These are phyloP conservation scores for Steinernema carpocapsae DNA, from an alignment of 2,888 invertebrate species.

Conservation along the genomic window DNA sequence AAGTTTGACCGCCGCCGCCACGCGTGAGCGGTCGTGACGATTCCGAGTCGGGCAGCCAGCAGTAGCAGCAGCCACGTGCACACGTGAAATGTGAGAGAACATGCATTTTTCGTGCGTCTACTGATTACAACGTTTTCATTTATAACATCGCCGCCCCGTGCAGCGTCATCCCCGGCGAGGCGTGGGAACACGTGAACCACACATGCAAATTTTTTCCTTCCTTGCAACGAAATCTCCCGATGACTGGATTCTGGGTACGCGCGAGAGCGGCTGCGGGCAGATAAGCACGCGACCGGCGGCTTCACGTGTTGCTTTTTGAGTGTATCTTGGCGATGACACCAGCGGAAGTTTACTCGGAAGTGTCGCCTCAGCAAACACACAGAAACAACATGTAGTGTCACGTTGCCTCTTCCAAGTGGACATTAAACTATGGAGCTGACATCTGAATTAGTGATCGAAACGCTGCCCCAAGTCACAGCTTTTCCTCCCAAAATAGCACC, in stretches of 20 bases:
- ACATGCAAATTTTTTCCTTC: slow-evolving; percentile 23
- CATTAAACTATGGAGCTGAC: too few relatives aligned
- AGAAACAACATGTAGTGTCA: background rate
- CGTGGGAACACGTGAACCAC: background rate
- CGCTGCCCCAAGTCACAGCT: too few relatives aligned
- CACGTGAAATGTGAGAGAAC: slow-evolving; percentile 15
- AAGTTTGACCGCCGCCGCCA: slow-evolving; percentile 5
- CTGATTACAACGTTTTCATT: slow-evolving; percentile 13
- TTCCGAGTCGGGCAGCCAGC: background rate
- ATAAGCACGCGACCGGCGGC: background rate
- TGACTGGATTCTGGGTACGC: background rate
- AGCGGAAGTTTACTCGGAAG: slow-evolving; percentile 7
- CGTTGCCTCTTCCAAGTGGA: too few relatives aligned
- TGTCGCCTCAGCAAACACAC: too few relatives aligned
- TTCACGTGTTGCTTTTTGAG: background rate
- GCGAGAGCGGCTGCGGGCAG: background rate
- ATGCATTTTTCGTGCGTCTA: slow-evolving; percentile 15
- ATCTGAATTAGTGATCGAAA: too few relatives aligned
- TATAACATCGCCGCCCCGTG: slow-evolving; percentile 12
- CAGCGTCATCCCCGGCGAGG: background rate
- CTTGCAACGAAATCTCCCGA: background rate
- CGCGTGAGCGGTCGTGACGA: slow-evolving; percentile 2
- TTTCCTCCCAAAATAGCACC: background rate
- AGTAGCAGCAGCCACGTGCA: too few relatives aligned
- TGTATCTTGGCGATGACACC: slow-evolving; percentile 20